phyloP scores from a whole-genome alignment of 1,140 invertebrate species.

The Mercenaria mercenaria region DNA sequence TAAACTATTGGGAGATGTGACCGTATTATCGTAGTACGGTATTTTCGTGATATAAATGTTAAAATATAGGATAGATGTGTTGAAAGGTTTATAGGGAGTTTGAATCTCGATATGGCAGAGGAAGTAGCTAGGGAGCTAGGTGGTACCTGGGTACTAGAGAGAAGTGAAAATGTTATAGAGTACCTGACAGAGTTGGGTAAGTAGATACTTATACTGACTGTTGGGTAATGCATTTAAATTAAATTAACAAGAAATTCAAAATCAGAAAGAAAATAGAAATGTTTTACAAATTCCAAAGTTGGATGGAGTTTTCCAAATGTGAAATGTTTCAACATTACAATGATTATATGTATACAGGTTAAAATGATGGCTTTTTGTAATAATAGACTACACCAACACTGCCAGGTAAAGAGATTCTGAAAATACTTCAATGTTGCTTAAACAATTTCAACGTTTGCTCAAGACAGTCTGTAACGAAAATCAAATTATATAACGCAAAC shows the following conservation, averaged over 20 bases:
- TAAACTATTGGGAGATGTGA: not conserved
- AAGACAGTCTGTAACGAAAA: too few relatives aligned
- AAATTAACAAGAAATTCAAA: not conserved
- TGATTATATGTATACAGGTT: too few relatives aligned
- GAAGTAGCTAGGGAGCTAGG: not conserved
- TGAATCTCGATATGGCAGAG: slow-evolving; percentile 7
- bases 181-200: slow-evolving; percentile 51
- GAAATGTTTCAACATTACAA: too few relatives aligned
- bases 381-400: too few relatives aligned
- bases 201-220: not conserved
- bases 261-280: not conserved
- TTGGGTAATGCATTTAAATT: not conserved
- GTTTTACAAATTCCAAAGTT: not conserved
- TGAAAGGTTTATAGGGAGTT: not conserved
- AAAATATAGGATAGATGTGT: not conserved
- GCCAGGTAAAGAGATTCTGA: too few relatives aligned
- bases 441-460: too few relatives aligned
- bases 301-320: not conserved
- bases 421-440: too few relatives aligned
- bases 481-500: too few relatives aligned
- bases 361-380: too few relatives aligned
- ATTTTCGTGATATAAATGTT: not conserved
- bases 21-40: not conserved
- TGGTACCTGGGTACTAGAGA: not conserved
- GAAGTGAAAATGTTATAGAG: slow-evolving; percentile 41